Conservation (phyloP, 2,888 invertebrate genomes). For the Melieria picta region DNA sequence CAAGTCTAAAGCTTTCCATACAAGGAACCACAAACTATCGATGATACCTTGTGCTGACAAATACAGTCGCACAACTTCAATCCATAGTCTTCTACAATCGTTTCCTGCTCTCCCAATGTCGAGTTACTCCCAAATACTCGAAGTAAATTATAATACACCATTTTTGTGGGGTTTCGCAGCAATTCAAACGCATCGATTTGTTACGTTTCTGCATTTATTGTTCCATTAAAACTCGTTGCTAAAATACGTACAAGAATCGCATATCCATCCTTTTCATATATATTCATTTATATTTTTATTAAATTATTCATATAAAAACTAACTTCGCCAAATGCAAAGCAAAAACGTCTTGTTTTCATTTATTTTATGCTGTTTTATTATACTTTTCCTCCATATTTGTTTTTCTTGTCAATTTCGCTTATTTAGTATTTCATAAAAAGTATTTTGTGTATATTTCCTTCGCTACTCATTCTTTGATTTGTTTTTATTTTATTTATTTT, state of each 20-base stretch:
- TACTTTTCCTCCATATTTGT: neutral
- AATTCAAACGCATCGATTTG: too few species aligned
- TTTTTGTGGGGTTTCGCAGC: too few species aligned
- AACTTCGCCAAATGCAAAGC: slow-evolving; percentile 5
- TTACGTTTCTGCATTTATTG: slow-evolving; percentile 12
- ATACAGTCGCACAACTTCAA: too few species aligned
- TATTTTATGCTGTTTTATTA: neutral
- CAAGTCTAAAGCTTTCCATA: too few species aligned
- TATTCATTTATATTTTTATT: too few species aligned
- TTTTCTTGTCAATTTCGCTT: neutral
- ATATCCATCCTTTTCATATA: neutral
- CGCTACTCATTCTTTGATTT: neutral
- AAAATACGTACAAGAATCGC: slow-evolving; percentile 4
- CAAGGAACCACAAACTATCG: too few species aligned
- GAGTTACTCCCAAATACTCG: too few species aligned
- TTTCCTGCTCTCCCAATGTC: too few species aligned
- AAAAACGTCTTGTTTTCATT: neutral
- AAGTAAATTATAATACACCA: too few species aligned
- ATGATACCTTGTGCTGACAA: too few species aligned
- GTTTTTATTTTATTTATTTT: slow-evolving; percentile 1
- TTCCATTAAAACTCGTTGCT: slow-evolving; percentile 31
- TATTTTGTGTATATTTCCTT: neutral
- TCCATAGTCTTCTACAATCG: too few species aligned
- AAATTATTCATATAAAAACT: slow-evolving; percentile 7
- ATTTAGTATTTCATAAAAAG: neutral